Evolutionary conservation across 2,797 vertebrate species (phyloP).

Genomic region (Vipera latastei): DNA sequence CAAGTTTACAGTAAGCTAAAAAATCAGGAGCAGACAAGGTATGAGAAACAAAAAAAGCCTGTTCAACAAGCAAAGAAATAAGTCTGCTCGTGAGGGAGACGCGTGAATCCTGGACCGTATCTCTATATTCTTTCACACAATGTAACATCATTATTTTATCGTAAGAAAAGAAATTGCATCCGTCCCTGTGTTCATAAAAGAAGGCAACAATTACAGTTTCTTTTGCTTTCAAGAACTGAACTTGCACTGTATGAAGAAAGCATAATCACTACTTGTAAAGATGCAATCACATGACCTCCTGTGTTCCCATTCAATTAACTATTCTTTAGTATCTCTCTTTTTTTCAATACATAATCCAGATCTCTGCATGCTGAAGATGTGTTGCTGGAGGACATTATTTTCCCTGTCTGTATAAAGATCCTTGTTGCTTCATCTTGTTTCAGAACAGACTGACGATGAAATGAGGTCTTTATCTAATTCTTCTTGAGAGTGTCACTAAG

Average conservation of each 20-base stretch:
- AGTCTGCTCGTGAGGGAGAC: background rate
- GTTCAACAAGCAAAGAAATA: background rate
- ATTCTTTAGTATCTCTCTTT: background rate
- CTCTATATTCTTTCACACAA: background rate
- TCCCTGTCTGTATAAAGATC: background rate
- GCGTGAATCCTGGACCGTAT: background rate
- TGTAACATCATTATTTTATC: background rate
- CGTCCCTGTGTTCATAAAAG: background rate
- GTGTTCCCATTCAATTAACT: background rate
- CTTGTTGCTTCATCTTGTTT: background rate
- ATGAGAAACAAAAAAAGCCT: background rate
- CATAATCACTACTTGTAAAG: background rate
- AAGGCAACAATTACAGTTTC: background rate
- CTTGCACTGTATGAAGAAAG: background rate
- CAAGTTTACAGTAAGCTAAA: background rate
- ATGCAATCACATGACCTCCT: background rate
- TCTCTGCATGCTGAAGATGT: background rate
- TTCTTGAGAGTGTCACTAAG: background rate
- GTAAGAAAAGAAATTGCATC: background rate
- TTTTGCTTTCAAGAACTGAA: background rate
- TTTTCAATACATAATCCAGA: background rate
- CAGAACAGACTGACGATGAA: background rate
- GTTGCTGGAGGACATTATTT: background rate
- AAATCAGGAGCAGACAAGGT: background rate
- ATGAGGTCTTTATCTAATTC: background rate